Base-by-base conservation (phyloP, 2,113 vertebrate genomes). In the Gobius niger region DNA sequence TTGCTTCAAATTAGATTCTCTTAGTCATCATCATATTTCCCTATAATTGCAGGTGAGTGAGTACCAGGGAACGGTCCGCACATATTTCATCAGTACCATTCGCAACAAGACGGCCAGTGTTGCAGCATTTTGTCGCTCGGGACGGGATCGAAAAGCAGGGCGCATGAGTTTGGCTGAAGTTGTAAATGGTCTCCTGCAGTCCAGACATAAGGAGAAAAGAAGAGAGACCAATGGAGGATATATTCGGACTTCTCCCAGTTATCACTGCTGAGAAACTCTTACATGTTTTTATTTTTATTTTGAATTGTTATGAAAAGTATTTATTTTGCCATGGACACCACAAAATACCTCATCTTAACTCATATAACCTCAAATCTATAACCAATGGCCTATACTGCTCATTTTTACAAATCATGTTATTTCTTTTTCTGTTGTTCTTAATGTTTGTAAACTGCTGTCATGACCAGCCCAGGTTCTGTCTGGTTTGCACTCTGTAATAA, bases 31-130 rank as follows among this genome's bases (percentile, higher is more conserved):
- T 34, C 24, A 34, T 34, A 34, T 34, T 34, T 4, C 24, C 5
- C 24, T 78, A 40, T 60, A 12, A 3, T 67, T 59, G 51, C 5
- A 91, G 90, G 87, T 91, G 78, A 99, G 97, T 15, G 97, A 99
- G 83, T 89, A 91, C 68, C 95, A 96, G 84, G 97, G 97, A 65
- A 95, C 96, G 77, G 92, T 99, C 77, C 96, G 95, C 78, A 99
- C 97, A 0, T 97, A 96, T 89, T 99, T 98, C 93, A 95, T 99
- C 88, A 93, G 94, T 89, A 96, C 92, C 90, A 70, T 80, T 71
- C 93, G 94, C 91, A 81, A 66, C 4, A 82, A 90, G 73, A 73
- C 15, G 83, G 89, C 74, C 91, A 93, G 70, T 80, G 76, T 9
- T 73, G 92, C 76, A 86, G 47, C 62, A 60, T 75, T 93, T 56